These are phyloP conservation scores for Plectropomus leopardus DNA, from an alignment of 2,113 vertebrate genomes.

Conservation along the genomic window DNA sequence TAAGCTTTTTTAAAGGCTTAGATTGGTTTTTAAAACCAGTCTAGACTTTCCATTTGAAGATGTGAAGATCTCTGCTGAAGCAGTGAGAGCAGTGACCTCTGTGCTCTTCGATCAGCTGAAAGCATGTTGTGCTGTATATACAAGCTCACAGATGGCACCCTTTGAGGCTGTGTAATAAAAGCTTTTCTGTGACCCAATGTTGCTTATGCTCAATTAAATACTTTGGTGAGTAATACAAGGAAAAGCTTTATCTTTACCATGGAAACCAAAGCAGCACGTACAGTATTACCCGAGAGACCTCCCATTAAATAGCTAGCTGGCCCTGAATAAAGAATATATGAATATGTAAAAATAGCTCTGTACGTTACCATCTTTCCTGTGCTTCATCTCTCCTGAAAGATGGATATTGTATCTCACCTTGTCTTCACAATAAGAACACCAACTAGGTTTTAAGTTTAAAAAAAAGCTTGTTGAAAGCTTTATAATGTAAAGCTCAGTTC, in stretches of 20 bases:
- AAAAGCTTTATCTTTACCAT: constrained; percentile 24
- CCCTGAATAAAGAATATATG: neutral
- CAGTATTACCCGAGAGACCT: neutral
- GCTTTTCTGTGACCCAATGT: neutral
- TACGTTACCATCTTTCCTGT: neutral
- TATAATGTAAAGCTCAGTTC: no score
- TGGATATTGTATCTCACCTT: neutral
- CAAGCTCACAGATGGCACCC: neutral
- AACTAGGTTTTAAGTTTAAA: neutral
- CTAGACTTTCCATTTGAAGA: neutral
- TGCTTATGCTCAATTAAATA: constrained; percentile 29
- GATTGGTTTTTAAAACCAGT: neutral
- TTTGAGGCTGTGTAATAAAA: constrained; percentile 28
- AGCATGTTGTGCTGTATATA: constrained; percentile 2
- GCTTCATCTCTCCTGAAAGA: neutral
- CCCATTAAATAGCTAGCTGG: neutral
- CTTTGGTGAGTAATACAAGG: neutral
- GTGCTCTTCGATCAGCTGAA: constrained; percentile 17
- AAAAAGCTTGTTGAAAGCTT: neutral
- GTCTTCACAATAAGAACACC: neutral
- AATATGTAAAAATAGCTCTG: constrained; percentile 2
- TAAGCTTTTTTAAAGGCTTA: neutral
- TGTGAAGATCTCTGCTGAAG: neutral
- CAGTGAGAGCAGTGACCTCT: constrained; percentile 6
- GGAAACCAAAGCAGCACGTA: constrained; percentile 20